Base-by-base conservation (phyloP, 2,113 vertebrate genomes). In the Stigmatopora nigra region DNA sequence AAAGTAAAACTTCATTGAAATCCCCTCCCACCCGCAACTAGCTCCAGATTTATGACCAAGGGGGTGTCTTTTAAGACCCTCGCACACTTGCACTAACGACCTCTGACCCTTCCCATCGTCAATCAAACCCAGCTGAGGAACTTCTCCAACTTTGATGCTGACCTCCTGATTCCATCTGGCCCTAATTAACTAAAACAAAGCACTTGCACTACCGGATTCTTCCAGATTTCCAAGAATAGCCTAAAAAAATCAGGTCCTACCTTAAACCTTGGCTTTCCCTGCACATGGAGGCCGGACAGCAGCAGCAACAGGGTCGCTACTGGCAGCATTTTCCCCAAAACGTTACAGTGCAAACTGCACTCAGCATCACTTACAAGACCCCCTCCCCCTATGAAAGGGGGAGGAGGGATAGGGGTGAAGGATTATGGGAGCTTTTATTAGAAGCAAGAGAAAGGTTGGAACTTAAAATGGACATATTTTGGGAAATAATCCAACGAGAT, bases 181-280 rank as follows among this genome's bases (percentile, higher is more conserved):
- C 68, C 63, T 64, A 72, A 82, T 60, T 79, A 19, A 5, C 12
- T 17, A 12, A 5, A 8, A 19, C 4, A 55, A 55, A 6, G 4
- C 20, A 25, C 13, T 22, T 55, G 35, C 17, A 2, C 17, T 10
- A 59, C 38, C 35, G 9, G n/a, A 38, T 45, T 45, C 59, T 45
- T 13, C 19, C 38, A 13, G 3, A 11, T 4, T 19, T 22, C 38
- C 19, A 2, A 5, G 61, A 55, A 66, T 69, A 64, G 60, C 36
- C 12, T 65, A 45, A 67, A 45, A 67, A 78, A 71, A 15, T 56
- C 45, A 4, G 52, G 60, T 70, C 82, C 72, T 94, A 97, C 95
- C 95, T 97, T 91, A 83, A 86, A 84, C 85, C 88, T 89, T 81
- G 90, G 90, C 91, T 91, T 92, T 79, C 91, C 93, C 89, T 91